Base-by-base conservation (phyloP, 2,113 vertebrate genomes). In the Cyanoliseus patagonus region DNA sequence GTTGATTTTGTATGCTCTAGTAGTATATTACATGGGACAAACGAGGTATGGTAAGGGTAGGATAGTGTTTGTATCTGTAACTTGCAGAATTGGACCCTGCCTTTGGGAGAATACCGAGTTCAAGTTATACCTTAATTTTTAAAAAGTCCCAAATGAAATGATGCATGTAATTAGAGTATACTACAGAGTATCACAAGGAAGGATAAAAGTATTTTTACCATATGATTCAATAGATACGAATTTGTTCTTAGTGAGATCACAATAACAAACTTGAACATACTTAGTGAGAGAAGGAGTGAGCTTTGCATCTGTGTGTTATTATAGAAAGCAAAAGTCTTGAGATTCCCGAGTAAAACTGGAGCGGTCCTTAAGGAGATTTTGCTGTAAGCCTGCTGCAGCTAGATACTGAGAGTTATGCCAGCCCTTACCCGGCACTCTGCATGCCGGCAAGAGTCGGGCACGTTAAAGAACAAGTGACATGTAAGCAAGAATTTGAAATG, bases 1-100 rank as follows among this genome's bases (percentile, higher is more conserved):
- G 1, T 94, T 95, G 94, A 90, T 96, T 97, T 94, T 97, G 68
- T 96, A 83, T 96, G 63, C 81, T 85, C 11, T 85, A 87, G 52
- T 61, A 88, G 84, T 67, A 73, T 91, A 88, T 96, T 95, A 83
- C 70, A 63, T 22, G 61, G 83, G 92, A 90, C 81, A 93, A 73
- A 95, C 57, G 68, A 87, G 35, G 66, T 90, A 39, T 1, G 11
- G 55, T 86, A 86, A 86, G 70, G 53, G 46, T 61, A 61, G 55
- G 69, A 22, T 76, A 55, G 46, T 41, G 46, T 94, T 89, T 95
- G 42, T 88, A 55, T 78, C 44, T 67, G 33, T 94, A 68, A 80
- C 67, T 86, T 91, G 42, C 73, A 96, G 81, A 83, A 81, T 51
- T 46, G 83, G 69, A 90, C 57, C 23, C 59, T 79, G 25, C 68